A percentile compares a stretch with the other conserved stretches of the same genome.
These are phyloP conservation scores for Synergus laeviventris DNA, from an alignment of 2,888 invertebrate species.

Conservation along the genomic window DNA sequence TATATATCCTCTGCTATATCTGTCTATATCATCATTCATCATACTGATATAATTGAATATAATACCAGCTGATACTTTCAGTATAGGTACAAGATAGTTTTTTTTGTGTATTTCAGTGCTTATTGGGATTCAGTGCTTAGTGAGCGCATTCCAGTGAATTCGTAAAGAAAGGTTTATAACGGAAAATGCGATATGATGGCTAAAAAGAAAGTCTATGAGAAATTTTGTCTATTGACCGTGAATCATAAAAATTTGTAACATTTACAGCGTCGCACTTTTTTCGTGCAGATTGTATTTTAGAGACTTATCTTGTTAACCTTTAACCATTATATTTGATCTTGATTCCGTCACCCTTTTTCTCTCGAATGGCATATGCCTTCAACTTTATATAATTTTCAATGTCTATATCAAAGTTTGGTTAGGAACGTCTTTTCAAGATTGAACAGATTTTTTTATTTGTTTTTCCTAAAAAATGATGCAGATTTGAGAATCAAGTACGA, in stretches of 20 bases:
- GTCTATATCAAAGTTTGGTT: slow-evolving; percentile 33
- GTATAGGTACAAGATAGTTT: too few relatives aligned
- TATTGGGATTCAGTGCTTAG: too few relatives aligned
- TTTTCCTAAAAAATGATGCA: slow-evolving; percentile 1
- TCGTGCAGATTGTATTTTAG: background rate
- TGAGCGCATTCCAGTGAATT: too few relatives aligned
- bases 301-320: slow-evolving; percentile 4
- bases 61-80: too few relatives aligned
- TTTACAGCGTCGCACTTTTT: background rate
- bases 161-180: too few relatives aligned
- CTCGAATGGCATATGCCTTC: slow-evolving; percentile 28
- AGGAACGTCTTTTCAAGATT: background rate
- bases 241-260: slow-evolving; percentile 1
- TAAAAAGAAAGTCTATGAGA: too few relatives aligned
- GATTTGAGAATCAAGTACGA: background rate
- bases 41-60: background rate
- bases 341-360: background rate
- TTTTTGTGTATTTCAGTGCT: too few relatives aligned
- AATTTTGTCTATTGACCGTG: too few relatives aligned
- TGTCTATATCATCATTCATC: background rate
- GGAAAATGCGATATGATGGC: too few relatives aligned
- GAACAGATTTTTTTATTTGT: slow-evolving; percentile 13
- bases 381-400: slow-evolving; percentile 10
- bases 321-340: background rate
- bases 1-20: too few relatives aligned